Evolutionary conservation across 2,113 vertebrate species (phyloP), one percentile per base, ranked within the genome.

Genomic region (Sciurus niger): DNA sequence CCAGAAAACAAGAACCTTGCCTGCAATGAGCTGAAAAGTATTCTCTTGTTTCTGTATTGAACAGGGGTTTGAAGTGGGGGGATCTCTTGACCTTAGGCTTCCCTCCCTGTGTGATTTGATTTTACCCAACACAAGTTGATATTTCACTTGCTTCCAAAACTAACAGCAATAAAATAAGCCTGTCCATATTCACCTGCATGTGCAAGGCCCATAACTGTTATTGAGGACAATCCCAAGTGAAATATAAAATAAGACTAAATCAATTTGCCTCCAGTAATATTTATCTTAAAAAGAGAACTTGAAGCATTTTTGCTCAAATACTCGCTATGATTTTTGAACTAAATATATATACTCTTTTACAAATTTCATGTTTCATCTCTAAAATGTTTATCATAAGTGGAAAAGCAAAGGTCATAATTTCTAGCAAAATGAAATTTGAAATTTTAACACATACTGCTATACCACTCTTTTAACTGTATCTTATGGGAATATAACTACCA

Each of bases 141-240:
- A 79, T 2, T 28, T 10, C 6, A 68, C 46, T 37, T 43, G n/a
- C 70, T 11, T 88, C 85, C 51, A 92, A 77, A 92, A 95, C 8
- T 9, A 82, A 96, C 85, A 85, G 48, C 32, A 95, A 58, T 55
- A 92, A 88, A 93, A 63, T 20, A 78, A 87, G 68, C 55, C 3
- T 87, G 16, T 37, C 17, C 24, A 34, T 20, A 48, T 73, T 37
- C 7, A 34, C 22, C 67, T 34, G 30, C 9, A 67, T 48, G 16
- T 25, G n/a, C 24, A n/a, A 85, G 25, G 37, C 13, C 86, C 55
- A 53, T 4, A 32, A 70, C 60, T 51, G 80, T 58, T 76, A 20
- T n/a, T 84, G 94, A 84, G 63, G 43, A 40, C 13, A 93, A 60
- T 70, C 13, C 55, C 40, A 32, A 84, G n/a, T 18, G 13, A 78